A percentile compares a stretch with the other conserved stretches of the same genome.
Evolutionary conservation across 2,888 invertebrate genomes (phyloP).

Genomic region (Brenthis daphne): DNA sequence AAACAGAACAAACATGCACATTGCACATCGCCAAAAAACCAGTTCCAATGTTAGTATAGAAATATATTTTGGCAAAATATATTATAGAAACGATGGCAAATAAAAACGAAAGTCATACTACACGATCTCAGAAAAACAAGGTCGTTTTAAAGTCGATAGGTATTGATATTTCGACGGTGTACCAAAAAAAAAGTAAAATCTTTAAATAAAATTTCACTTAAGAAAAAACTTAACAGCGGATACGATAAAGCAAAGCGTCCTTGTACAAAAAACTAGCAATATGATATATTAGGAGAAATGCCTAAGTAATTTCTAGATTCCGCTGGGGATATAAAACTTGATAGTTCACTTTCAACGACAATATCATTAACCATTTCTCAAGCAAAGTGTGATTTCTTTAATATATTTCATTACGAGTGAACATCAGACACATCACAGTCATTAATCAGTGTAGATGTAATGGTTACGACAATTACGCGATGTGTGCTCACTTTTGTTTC

Average conservation of each 20-base stretch:
- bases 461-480: conserved; percentile 23
- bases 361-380: conserved; percentile 17
- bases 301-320: conserved; percentile 9
- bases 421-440: conserved; percentile 10
- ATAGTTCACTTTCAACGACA: conserved; percentile 23
- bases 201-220: neutral
- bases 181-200: no score
- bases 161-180: no score
- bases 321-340: conserved; percentile 16
- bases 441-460: conserved; percentile 14
- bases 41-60: neutral
- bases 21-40: neutral
- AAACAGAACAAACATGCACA: conserved; percentile 13
- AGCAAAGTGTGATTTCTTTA: conserved; percentile 1
- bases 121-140: no score
- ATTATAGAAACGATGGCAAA: neutral
- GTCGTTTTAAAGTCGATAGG: no score
- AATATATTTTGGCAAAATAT: neutral
- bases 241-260: conserved; percentile 9
- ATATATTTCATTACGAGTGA: conserved; percentile 3
- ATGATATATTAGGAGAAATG: conserved; percentile 2
- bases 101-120: neutral
- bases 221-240: conserved; percentile 9
- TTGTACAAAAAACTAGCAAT: conserved; percentile 2
- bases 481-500: conserved; percentile 15